Evolutionary conservation across 2,888 invertebrate genomes (phyloP), one percentile per base, ranked within the genome.

Genomic region (Microctonus brassicae): DNA sequence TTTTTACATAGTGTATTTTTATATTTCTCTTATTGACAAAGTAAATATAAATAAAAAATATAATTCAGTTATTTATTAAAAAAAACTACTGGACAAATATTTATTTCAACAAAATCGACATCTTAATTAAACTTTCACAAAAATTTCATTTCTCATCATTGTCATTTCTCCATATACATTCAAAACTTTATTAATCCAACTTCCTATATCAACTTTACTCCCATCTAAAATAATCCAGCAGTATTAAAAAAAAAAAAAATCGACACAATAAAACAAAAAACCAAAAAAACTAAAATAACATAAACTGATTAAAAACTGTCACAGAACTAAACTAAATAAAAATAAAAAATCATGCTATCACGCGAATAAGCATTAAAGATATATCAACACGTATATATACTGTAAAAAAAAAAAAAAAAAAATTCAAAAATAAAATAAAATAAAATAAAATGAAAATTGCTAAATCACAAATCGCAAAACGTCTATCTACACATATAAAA

Each of bases 41-140:
- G n/a, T n/a, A n/a, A n/a, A n/a, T n/a, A 47, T 47, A 17, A 4
- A 6, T 47, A 47, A 47, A 47, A 6, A 47, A 47, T 47, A 47
- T 47, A 6, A 5, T 29, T 5, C 7, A 5, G 29, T 29, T 7
- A 29, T 7, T 29, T n/a, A n/a, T 5, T 29, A 5, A 7, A 7
- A 5, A 7, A 29, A 29, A 29, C 29, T 29, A 29, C 4, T 29
- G 29, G 29, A 42, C 42, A 42, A 11, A 42, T 11, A 42, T 2
- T 42, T 11, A 65, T 65, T 65, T 55, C 34, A 65, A 20, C 34
- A 24, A 11, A 60, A 60, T 33, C 52, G 29, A 52, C 20, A 20
- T 26, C 42, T 52, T 47, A 29, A 29, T 63, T 47, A 47, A 52
- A 11, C 29, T 29, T 62, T 24, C 36, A 24, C 22, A 39, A 36